These are phyloP conservation scores for Lasiurus borealis DNA, from an alignment of 2,113 vertebrate genomes.

Conservation along the genomic window DNA sequence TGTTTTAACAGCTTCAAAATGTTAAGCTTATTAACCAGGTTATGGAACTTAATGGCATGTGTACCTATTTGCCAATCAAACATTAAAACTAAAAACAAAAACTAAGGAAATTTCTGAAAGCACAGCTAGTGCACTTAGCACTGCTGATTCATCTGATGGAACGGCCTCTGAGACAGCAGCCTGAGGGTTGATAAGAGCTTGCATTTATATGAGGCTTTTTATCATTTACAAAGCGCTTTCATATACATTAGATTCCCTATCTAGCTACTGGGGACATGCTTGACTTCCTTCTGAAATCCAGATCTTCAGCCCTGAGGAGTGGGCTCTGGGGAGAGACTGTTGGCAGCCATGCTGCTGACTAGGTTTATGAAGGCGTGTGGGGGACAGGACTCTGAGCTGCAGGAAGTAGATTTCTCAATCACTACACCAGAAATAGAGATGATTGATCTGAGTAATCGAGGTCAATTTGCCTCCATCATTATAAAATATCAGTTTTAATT, in stretches of 20 bases:
- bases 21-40: neutral
- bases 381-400: neutral
- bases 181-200: neutral
- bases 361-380: neutral
- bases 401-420: neutral
- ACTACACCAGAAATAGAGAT: neutral
- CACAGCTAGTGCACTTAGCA: neutral
- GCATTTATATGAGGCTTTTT: neutral
- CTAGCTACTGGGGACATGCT: slow-evolving; percentile 15
- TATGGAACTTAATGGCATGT: neutral
- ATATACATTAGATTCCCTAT: neutral
- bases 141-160: neutral
- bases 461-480: neutral
- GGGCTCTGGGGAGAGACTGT: neutral
- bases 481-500: neutral
- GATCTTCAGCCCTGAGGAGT: neutral
- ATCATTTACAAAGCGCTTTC: slow-evolving; percentile 4
- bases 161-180: slow-evolving; percentile 2
- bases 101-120: neutral
- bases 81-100: neutral
- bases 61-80: slow-evolving; percentile 27
- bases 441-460: neutral
- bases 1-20: slow-evolving; percentile 34
- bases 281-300: slow-evolving; percentile 45
- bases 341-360: neutral